Base-by-base conservation (phyloP, 2,888 invertebrate genomes). In the Trachelus tabidus region DNA sequence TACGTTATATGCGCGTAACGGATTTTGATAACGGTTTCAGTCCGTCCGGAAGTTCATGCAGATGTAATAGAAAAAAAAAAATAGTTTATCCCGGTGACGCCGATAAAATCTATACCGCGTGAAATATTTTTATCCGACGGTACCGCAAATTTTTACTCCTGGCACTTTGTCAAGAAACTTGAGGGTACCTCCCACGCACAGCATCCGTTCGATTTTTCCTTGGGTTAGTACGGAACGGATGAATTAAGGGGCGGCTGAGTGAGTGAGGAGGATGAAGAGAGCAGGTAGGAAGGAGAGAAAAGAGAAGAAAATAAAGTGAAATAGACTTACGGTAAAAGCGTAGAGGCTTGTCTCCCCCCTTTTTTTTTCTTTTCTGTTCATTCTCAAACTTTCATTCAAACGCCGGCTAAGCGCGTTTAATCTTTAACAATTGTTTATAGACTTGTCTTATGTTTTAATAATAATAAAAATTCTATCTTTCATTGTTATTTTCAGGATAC, bases 401-500 rank as follows among this genome's bases (percentile, higher is more conserved):
- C 23, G 40, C 23, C 40, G 23, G 15, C 9, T 23, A 0, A 4
- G 6, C 23, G 56, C 23, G 1, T 15, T 4, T 15, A 15, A 6
- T 1, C 9, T 2, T 23, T 56, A 23, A 56, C 9, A 56, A 56
- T 56, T 56, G 40, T 15, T 23, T 23, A 9, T 23, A 6, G 23
- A 15, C 1, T 56, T 40, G 6, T 1, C 15, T 23, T 56, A 23
- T 56, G 15, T 3, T 56, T 23, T 23, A 9, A 9, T 23, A 23
- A 23, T 56, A 9, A 56, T 56, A 23, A 56, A 56, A 56, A 56
- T 56, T 23, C 0, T 56, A 9, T 23, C 23, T 56, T 23, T 56
- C 9, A 56, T 56, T 56, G 1, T 56, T 23, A 2, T 23, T 89
- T 88, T 69, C 88, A 89, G 90, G 86, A 86, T 83, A 84, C 84